Percentiles rank a stretch among this genome's conserved stretches.
Conservation (phyloP, 2,797 vertebrate genomes). For the Mionectes olivaceus region DNA sequence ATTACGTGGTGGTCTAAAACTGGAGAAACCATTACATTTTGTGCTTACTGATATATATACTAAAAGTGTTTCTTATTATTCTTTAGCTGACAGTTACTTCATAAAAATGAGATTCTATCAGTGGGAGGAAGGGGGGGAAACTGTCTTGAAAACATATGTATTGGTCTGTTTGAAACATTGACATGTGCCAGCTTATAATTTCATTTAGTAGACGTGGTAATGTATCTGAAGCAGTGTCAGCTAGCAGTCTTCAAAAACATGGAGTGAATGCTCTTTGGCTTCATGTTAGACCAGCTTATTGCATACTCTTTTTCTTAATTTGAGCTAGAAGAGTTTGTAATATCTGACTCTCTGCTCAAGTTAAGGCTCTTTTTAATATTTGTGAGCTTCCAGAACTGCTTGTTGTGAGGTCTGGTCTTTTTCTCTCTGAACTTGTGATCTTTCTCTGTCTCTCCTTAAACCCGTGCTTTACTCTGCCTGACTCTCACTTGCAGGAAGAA, state of each 20-base stretch:
- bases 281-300: slow-evolving; percentile 14
- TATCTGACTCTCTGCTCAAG: background rate
- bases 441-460: slow-evolving; percentile 84
- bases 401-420: slow-evolving; percentile 87
- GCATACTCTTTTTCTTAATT: slow-evolving; percentile 33
- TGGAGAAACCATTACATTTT: background rate
- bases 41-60: background rate
- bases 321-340: slow-evolving; percentile 19
- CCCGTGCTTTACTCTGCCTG: slow-evolving; percentile 92
- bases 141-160: background rate
- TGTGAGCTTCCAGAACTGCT: slow-evolving; percentile 82
- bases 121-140: background rate
- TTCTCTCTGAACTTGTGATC: slow-evolving; percentile 95
- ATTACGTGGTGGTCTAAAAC: background rate
- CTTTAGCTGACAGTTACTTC: background rate
- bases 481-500: slow-evolving; percentile 98
- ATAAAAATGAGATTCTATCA: background rate
- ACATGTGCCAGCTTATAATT: background rate
- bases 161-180: background rate
- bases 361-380: slow-evolving; percentile 72
- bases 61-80: background rate
- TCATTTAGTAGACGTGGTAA: background rate
- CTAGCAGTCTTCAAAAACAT: background rate
- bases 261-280: background rate
- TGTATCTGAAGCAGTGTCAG: background rate